Percentiles rank a stretch among this genome's conserved stretches.
These are phyloP conservation scores for Thelaira solivaga DNA, from an alignment of 2,888 invertebrate genomes.

Conservation along the genomic window DNA sequence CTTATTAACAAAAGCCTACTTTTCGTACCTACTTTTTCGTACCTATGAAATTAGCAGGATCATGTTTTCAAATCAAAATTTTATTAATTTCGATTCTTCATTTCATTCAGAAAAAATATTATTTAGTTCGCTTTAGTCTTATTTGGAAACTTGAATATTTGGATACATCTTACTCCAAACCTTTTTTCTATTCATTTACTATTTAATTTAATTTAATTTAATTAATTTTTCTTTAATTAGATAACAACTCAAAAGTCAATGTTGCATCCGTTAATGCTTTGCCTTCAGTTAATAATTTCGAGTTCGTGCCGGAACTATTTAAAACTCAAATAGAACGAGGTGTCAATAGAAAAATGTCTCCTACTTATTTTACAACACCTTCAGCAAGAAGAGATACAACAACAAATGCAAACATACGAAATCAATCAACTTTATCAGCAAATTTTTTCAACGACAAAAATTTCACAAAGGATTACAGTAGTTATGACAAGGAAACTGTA, in stretches of 20 bases:
- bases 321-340: slow-evolving; percentile 40
- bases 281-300: slow-evolving; percentile 48
- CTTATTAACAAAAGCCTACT: no score
- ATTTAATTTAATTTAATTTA: neutral
- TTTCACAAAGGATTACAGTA: slow-evolving; percentile 30
- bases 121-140: no score
- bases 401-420: slow-evolving; percentile 31
- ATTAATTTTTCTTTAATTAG: neutral
- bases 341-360: slow-evolving; percentile 18
- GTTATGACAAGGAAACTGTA: slow-evolving; percentile 10
- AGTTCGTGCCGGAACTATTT: slow-evolving; percentile 54
- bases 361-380: slow-evolving; percentile 25
- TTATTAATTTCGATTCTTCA: no score
- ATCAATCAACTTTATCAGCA: slow-evolving; percentile 36
- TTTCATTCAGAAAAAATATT: no score
- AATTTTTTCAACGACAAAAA: slow-evolving; percentile 24
- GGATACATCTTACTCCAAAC: no score
- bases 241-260: neutral
- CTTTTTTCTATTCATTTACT: no score
- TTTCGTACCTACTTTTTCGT: no score
- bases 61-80: no score
- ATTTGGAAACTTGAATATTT: no score
- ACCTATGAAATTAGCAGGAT: no score
- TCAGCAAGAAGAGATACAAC: slow-evolving; percentile 11
- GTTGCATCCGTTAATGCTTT: neutral